Base-by-base conservation (phyloP, 2,797 vertebrate genomes). In the Champsocephalus esox region DNA sequence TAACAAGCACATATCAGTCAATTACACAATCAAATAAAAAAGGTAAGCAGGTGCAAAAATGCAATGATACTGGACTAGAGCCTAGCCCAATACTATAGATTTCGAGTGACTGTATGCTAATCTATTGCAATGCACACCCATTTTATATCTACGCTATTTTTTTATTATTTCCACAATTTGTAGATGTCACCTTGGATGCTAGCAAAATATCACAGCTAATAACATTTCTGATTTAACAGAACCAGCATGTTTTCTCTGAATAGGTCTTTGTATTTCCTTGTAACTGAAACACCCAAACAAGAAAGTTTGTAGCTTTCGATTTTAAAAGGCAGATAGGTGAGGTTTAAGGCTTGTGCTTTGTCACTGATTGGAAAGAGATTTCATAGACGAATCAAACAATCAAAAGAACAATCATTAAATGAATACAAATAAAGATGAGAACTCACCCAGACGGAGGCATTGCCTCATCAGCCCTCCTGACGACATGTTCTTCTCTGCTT, bases 401-500 rank as follows among this genome's bases (percentile, higher is more conserved):
- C 4, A 3, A 69, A 63, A 69, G 10, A 54, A 45, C 7, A n/a
- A 43, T 52, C 3, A 38, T 38, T 2, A 38, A 38, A 38, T 38
- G 6, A 38, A 38, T 7, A 38, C 34, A 38, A 38, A 28, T 28
- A 28, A 28, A 28, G 28, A 82, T 34, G 58, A 12, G 34, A 80
- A 92, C 84, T 93, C 93, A 98, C 97, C 97, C 34, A 98, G 95
- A 86, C 97, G 94, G 72, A 98, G 95, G 91, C 98, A 99, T 83
- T 99, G 98, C 74, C 98, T 96, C 98, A 99, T 99, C 81, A 99
- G 93, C 24, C 98, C 98, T 77, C 98, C 98, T 51, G 98, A 99
- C 28, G 98, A 99, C 98, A 99, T 99, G 93, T 99, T 99, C 93
- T 99, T 99, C 93, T 99, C 98, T 3, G 98, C 98, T 94, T 99